Evolutionary conservation across 2,113 vertebrate genomes (phyloP), one percentile per base, ranked within the genome.

Genomic region (Oceanodroma tethys): DNA sequence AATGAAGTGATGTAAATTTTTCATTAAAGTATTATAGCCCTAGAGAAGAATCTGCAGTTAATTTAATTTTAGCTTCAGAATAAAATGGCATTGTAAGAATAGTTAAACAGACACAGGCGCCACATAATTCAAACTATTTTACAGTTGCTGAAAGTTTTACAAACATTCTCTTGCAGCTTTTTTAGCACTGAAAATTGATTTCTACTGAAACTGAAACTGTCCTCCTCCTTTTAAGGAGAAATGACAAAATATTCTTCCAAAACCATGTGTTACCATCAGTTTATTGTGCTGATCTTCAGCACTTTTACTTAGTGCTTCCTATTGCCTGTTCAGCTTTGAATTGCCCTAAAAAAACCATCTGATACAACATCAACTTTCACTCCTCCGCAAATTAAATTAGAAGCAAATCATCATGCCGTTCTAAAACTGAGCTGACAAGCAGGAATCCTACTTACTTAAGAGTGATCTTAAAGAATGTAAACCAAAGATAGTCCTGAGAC

Each of bases 331-430:
- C 23, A 43, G 32, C 71, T 80, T 13, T 52, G 19, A 48, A 36
- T 12, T 6, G 5, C 34, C 66, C n/a, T 43, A 20, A 76, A 60
- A 67, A 67, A 23, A 11, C 0, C 0, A 1, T 13, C 10, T 53
- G 42, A 21, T 66, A 9, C 3, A 47, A 7, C 13, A 53, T 15
- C 47, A 65, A 38, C 15, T 34, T 74, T 90, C n/a, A 2, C 16
- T 58, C 36, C 32, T 56, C 67, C 56, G 38, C n/a, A 47, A 27
- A 47, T 53, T 50, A 16, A 56, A 42, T 7, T 29, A 52, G 26
- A 38, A 67, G 32, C 42, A 58, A 72, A 36, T 53, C 27, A 5
- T 0, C 18, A 53, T 45, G 34, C 66, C 74, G 25, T n/a, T 45
- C 53, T 32, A 36, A 55, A 65, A 55, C 36, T 2, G 4, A 38